phyloP scores from a whole-genome alignment of 2,113 vertebrate species.

The Hymenochirus boettgeri region DNA sequence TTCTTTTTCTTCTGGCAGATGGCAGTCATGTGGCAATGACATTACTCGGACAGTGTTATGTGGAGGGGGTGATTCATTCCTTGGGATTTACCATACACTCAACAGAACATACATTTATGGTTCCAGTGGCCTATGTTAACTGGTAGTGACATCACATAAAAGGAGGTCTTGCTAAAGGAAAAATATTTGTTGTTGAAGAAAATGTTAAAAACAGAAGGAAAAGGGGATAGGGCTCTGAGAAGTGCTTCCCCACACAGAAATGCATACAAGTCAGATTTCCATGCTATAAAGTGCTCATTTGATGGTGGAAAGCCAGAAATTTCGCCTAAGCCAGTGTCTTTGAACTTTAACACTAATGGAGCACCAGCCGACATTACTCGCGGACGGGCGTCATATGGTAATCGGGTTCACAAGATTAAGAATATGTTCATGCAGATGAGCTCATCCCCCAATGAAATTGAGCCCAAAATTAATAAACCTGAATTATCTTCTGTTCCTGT shows the following conservation, averaged over 20 bases:
- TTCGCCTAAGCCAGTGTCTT: constrained; percentile 50
- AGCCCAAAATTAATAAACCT: constrained; percentile 63
- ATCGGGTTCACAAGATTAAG: constrained; percentile 86
- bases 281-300: constrained; percentile 86
- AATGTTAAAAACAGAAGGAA: constrained; percentile 86
- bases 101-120: constrained; percentile 13
- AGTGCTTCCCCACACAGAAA: constrained; percentile 89
- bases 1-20: constrained; percentile 50
- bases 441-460: constrained; percentile 68
- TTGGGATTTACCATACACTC: constrained; percentile 28
- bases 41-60: constrained; percentile 24
- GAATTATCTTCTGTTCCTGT: constrained; percentile 63
- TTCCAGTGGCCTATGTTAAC: constrained; percentile 17
- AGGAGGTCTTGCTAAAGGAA: neutral
- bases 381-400: constrained; percentile 78
- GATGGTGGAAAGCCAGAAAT: constrained; percentile 69
- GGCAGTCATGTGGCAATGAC: constrained; percentile 41
- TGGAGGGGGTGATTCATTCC: constrained; percentile 29
- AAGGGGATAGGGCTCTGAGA: constrained; percentile 80
- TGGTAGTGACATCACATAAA: constrained; percentile 9
- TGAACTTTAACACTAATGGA: constrained; percentile 67
- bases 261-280: constrained; percentile 86
- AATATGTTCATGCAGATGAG: constrained; percentile 91
- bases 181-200: constrained; percentile 37
- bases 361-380: constrained; percentile 70